Evolutionary conservation across 2,113 vertebrate genomes (phyloP), one percentile per base, ranked within the genome.

Genomic region (Brienomyrus brachyistius): DNA sequence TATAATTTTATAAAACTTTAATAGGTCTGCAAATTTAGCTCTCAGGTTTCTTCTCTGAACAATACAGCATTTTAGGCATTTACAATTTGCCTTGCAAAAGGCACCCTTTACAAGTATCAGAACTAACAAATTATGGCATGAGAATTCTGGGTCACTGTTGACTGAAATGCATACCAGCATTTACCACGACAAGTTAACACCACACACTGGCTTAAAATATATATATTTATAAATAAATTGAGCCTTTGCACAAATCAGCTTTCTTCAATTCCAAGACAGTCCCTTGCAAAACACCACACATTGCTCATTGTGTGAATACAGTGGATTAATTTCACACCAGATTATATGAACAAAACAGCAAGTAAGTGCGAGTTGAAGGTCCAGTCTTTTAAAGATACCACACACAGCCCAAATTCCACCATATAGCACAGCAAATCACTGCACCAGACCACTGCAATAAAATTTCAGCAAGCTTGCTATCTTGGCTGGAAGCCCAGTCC

Each of bases 371-470:
- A 35, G n/a, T 35, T 10, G 31, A 56, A 31, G 27, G 27, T 52
- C 17, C 52, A 3, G 51, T 54, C 3, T 17, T 56, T 31, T 54
- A 54, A 54, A 87, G 50, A 40, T 7, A 31, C 10, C 6, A 40
- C 27, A 40, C 82, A 4, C 9, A 10, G 82, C 82, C 43, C 3
- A 23, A 43, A 80, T 80, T 80, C 35, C 74, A 80, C 74, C 74
- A 19, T 80, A 43, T 17, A 40, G 74, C 35, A 43, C 35, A 80
- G 74, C 74, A 17, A 62, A 80, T 95, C 94, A 95, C 94, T 96
- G 96, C 96, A 95, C 94, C 96, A 96, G 92, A 95, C 84, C 93
- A 93, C 94, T 94, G 94, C 94, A 94, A 93, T 92, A 91, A 91
- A 90, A 92, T 87, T 94, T 43, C 74, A 80, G 74, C 10, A 80